Base-by-base conservation (phyloP, 2,888 invertebrate genomes). In the Cylloceria caligata region DNA sequence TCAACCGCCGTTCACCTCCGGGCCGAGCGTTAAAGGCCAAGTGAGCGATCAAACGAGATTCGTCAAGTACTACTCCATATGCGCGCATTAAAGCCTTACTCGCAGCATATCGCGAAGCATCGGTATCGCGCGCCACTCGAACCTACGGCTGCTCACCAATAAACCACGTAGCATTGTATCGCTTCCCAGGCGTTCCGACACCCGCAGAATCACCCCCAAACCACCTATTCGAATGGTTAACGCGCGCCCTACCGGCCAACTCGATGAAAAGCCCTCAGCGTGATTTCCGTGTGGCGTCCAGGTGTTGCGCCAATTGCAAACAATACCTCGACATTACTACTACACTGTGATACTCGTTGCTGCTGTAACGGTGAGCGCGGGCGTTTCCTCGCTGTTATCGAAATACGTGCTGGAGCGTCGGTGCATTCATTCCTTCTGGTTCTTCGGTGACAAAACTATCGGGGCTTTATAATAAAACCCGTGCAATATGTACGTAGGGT, bases 1-100 rank as follows among this genome's bases (percentile, higher is more conserved):
- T 75, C 45, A 67, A 76, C 47, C 67, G 36, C 52, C 75, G 34
- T 30, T 57, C 24, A 45, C 39, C 49, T 39, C 49, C 42, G 21
- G 13, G 39, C 42, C 34, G 24, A 52, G 60, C 57, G 75, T 68
- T 76, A 68, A 68, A 68, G 68, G 30, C 75, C 45, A 76, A 76
- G 75, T 76, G 75, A 76, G 67, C 75, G 75, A 76, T 76, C 75
- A 76, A 76, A 76, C 68, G 68, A 60, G 42, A 74, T 65, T 74
- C 74, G 42, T 74, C 65, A 74, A 74, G 74, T 16, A 64, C 24
- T 7, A 34, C 34, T 16, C 52, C 64, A 39, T 52, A 49, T 52
- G 64, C 52, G 30, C 13, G 39, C 39, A 24, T 74, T 49, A 52
- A 64, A 65, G 24, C 52, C 42, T 27, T 6, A 21, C 64, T 6